Percentiles rank a stretch among this genome's conserved stretches.
Conservation (phyloP, 2,888 invertebrate species). For the Perithous albicinctus region DNA sequence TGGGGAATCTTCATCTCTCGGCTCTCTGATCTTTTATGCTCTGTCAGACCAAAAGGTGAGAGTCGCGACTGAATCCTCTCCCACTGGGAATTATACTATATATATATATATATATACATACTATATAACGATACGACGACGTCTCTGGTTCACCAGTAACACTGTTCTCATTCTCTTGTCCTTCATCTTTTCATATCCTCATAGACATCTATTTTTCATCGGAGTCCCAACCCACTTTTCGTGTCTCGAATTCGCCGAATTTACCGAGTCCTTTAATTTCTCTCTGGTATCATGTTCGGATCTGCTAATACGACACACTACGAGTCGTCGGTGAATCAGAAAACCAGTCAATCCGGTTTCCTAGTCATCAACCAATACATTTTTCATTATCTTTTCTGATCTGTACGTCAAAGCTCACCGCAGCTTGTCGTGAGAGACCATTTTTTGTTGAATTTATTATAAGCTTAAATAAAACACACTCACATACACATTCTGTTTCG, state of each 20-base stretch:
- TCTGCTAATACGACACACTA: conserved; percentile 61
- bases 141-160: conserved; percentile 43
- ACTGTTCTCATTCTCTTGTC: conserved; percentile 41
- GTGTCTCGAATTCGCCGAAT: conserved; percentile 51
- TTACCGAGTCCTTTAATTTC: conserved; percentile 50
- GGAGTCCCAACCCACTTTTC: not conserved
- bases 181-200: conserved; percentile 59
- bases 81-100: conserved; percentile 51
- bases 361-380: conserved; percentile 15
- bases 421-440: conserved; percentile 9
- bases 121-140: conserved; percentile 12
- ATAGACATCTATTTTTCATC: conserved; percentile 30
- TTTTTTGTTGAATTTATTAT: conserved; percentile 30
- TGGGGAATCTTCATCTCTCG: conserved; percentile 62
- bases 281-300: conserved; percentile 59
- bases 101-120: conserved; percentile 21
- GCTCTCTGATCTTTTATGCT: conserved; percentile 71
- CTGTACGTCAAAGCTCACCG: conserved; percentile 47
- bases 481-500: conserved; percentile 20
- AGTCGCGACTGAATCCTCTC: conserved; percentile 63
- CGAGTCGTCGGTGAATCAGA: conserved; percentile 51
- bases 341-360: conserved; percentile 65
- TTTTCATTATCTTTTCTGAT: conserved; percentile 44
- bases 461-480: conserved; percentile 23
- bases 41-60: conserved; percentile 70